Evolutionary conservation across 23 tunicate genomes (phyloP).

Genomic region (Phallusia fumigata): DNA sequence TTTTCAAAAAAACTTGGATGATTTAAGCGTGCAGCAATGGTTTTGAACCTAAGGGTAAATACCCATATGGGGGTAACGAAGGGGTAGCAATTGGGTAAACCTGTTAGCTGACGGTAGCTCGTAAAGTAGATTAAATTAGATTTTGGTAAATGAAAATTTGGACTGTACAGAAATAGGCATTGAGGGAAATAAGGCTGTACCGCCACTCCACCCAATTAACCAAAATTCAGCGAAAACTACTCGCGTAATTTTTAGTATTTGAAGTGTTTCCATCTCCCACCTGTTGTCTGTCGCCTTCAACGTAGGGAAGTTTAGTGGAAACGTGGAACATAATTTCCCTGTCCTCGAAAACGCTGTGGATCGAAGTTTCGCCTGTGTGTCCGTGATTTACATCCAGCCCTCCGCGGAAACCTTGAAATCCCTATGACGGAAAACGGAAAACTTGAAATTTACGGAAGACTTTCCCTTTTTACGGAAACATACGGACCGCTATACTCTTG

Average conservation of each 20-base stretch:
- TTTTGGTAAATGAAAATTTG: too few species aligned
- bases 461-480: constrained; percentile 39
- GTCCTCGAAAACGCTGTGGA: constrained; percentile 68
- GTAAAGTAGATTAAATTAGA: too few species aligned
- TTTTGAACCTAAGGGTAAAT: not conserved
- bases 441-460: not conserved
- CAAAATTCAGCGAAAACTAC: too few species aligned
- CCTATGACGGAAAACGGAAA: constrained; percentile 33
- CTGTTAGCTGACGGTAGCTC: too few species aligned
- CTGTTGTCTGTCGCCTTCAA: constrained; percentile 94
- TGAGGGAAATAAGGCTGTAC: too few species aligned
- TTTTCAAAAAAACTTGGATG: not conserved
- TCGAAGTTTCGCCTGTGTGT: constrained; percentile 79
- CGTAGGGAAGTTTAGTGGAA: constrained; percentile 93
- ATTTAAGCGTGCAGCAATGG: not conserved
- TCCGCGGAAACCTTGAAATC: constrained; percentile 93
- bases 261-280: constrained; percentile 20
- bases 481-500: too few species aligned
- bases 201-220: too few species aligned
- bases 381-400: constrained; percentile 89
- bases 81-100: too few species aligned
- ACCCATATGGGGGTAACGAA: not conserved
- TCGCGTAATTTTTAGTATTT: too few species aligned
- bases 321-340: constrained; percentile 98
- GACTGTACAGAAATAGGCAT: too few species aligned